Evolutionary conservation across 2,113 vertebrate genomes (phyloP), one percentile per base, ranked within the genome.

Genomic region (Burhinus bistriatus): DNA sequence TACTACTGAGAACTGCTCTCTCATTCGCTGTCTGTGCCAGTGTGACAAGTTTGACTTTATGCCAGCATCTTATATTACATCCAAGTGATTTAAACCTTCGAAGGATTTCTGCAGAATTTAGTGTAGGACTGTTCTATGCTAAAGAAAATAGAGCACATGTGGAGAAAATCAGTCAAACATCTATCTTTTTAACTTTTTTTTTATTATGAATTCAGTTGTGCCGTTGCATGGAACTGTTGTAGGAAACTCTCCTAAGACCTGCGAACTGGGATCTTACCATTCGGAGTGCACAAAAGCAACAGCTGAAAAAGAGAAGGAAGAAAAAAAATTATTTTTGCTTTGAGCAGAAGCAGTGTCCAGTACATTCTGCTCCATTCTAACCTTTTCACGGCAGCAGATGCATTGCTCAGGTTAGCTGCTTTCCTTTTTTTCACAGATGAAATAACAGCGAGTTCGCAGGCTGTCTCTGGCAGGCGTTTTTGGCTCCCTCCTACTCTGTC

Each of bases 51-150:
- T 94, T 97, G 97, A 96, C 87, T 92, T 71, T 19, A 58, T 71
- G 93, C 96, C 97, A 98, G 76, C 94, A 73, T 87, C 95, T 97
- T 95, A 87, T 87, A 72, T 98, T 98, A 96, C 97, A 94, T 94
- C 91, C 95, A 97, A 96, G 83, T 96, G 96, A 59, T 82, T 97
- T 94, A 96, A 97, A 83, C 59, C 55, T 94, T 97, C 4, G 81
- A 93, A 94, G 62, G 85, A 92, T 96, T 97, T 95, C 87, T 92
- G 80, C 83, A 96, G 66, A 88, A 88, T 93, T 83, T 83, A 44
- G 9, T 87, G 89, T 93, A 76, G 36, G 82, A 85, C 94, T 94
- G 77, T 93, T 95, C 69, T 88, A 9, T 85, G 44, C 81, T 95
- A 69, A 97, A 94, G 93, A 89, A 97, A 97, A 97, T 30, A 91